These are phyloP conservation scores for Pinna nobilis DNA, from an alignment of 1,140 invertebrate species.

Conservation along the genomic window DNA sequence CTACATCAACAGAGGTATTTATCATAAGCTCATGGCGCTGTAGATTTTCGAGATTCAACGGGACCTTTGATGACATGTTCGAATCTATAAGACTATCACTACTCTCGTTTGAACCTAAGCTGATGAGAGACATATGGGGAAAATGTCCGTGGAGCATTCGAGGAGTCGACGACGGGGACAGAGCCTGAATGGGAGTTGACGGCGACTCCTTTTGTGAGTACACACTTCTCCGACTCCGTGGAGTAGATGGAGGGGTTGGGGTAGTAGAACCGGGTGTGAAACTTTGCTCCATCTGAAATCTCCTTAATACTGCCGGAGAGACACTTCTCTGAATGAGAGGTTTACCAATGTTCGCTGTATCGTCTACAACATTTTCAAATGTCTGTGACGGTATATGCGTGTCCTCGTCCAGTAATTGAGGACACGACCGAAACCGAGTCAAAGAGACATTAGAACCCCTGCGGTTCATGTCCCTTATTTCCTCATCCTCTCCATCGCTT, in stretches of 20 bases:
- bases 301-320: slow-evolving; percentile 1
- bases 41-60: slow-evolving; percentile 40
- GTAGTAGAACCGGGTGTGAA: slow-evolving; percentile 35
- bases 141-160: slow-evolving; percentile 26
- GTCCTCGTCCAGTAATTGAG: slow-evolving; percentile 45
- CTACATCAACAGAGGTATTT: no score
- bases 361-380: slow-evolving; percentile 39
- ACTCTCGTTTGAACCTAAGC: slow-evolving; percentile 41
- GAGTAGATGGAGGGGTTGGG: slow-evolving; percentile 56
- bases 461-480: slow-evolving; percentile 24
- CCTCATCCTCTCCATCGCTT: slow-evolving; percentile 31
- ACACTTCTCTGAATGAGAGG: slow-evolving; percentile 18
- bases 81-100: slow-evolving; percentile 18
- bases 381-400: slow-evolving; percentile 36
- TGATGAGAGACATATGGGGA: slow-evolving; percentile 20
- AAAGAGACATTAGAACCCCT: slow-evolving; percentile 40
- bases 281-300: slow-evolving; percentile 26
- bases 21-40: slow-evolving; percentile 28
- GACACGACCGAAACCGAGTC: slow-evolving; percentile 54
- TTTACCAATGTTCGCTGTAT: slow-evolving; percentile 10
- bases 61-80: not conserved
- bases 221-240: slow-evolving; percentile 44
- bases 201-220: slow-evolving; percentile 35
- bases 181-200: slow-evolving; percentile 19
- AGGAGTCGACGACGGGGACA: slow-evolving; percentile 42